These are phyloP conservation scores for Galeopterus variegatus DNA, from an alignment of 2,113 vertebrate species.

Conservation along the genomic window DNA sequence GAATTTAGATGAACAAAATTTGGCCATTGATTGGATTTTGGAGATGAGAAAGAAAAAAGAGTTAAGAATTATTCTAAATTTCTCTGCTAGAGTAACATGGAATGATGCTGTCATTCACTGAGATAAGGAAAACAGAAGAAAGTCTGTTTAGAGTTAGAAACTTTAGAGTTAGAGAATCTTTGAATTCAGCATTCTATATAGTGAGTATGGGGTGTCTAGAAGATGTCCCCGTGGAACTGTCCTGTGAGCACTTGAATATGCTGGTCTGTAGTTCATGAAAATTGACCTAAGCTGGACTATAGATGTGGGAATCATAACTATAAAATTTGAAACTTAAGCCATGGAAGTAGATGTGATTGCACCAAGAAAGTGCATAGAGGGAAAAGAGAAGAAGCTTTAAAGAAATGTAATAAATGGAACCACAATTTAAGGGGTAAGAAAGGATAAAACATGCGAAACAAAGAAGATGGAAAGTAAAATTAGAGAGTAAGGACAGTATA, in stretches of 20 bases:
- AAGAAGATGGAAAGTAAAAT: not conserved
- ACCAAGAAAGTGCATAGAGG: not conserved
- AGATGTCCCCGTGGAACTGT: not conserved
- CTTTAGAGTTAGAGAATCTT: not conserved
- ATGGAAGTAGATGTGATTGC: not conserved
- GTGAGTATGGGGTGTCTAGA: not conserved
- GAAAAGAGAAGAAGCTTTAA: not conserved
- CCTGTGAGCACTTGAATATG: not conserved
- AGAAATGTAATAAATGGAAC: not conserved
- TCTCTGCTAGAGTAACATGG: not conserved
- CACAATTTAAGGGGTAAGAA: not conserved
- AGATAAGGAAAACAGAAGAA: not conserved
- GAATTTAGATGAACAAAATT: not conserved
- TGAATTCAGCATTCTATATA: not conserved
- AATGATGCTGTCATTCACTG: not conserved
- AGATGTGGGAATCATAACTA: not conserved
- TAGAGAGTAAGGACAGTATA: not conserved
- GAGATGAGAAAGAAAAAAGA: not conserved
- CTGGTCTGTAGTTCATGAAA: not conserved
- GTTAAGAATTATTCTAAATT: not conserved
- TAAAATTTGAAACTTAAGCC: constrained; percentile 45
- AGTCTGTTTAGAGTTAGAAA: not conserved
- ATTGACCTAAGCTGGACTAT: not conserved
- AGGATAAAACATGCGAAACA: constrained; percentile 14
- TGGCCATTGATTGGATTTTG: not conserved